phyloP scores from a whole-genome alignment of 2,888 invertebrate species.

The Kuschelorhynchus macadamiae region DNA sequence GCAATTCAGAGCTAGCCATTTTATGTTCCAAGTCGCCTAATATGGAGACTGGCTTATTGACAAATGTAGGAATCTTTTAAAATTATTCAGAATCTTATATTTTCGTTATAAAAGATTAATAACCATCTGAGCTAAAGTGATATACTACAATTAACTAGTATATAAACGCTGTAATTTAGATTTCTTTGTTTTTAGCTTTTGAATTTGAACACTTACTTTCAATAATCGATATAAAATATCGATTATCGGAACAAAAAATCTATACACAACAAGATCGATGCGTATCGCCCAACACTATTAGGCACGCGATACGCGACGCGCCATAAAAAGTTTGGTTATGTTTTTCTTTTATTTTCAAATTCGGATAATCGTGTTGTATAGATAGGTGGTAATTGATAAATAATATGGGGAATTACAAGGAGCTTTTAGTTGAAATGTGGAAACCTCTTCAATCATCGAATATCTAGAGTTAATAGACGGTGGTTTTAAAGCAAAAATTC shows the following conservation, averaged over 20 bases:
- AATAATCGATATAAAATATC: too few relatives aligned
- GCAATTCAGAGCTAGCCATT: neutral
- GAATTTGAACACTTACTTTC: too few relatives aligned
- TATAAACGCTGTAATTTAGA: too few relatives aligned
- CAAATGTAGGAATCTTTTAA: too few relatives aligned
- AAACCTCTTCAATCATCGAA: slow-evolving; percentile 5
- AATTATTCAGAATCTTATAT: too few relatives aligned
- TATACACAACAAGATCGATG: neutral
- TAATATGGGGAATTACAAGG: slow-evolving; percentile 7
- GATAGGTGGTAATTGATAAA: neutral
- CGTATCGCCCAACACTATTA: slow-evolving; percentile 7
- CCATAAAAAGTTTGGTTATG: slow-evolving; percentile 8
- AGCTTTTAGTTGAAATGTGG: slow-evolving; percentile 8
- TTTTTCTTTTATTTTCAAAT: neutral
- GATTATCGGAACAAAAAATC: too few relatives aligned
- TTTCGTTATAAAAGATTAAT: too few relatives aligned
- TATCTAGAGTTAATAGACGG: slow-evolving; percentile 8
- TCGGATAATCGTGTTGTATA: neutral
- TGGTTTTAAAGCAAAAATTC: slow-evolving; percentile 8
- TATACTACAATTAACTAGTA: too few relatives aligned
- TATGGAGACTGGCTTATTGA: too few relatives aligned
- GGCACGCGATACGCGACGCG: neutral
- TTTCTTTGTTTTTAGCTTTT: too few relatives aligned
- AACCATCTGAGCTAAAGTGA: too few relatives aligned
- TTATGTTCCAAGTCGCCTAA: too few relatives aligned